Base-by-base conservation (phyloP, 2,888 invertebrate species). In the Orthonevra nobilis region DNA sequence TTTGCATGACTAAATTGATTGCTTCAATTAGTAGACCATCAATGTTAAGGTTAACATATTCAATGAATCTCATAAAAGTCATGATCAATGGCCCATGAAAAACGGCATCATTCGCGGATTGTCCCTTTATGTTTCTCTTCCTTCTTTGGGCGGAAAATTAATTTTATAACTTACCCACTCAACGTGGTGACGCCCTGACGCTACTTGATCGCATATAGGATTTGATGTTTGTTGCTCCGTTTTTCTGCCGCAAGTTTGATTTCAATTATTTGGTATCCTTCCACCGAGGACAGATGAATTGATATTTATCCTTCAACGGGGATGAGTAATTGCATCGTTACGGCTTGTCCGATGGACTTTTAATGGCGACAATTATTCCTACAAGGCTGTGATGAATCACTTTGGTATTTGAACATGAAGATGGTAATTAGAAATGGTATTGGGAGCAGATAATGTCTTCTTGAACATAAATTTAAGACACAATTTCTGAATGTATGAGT, bases 211-310 rank as follows among this genome's bases (percentile, higher is more conserved):
- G n/a, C n/a, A n/a, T n/a, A 64, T 52, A 32, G 40, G 9, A 64
- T 64, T 52, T 52, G 42, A 64, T 23, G 36, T 64, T 34, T 17
- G 23, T 32, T 15, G 19, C 12, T 23, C 3, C 23, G 3, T 23
- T n/a, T n/a, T n/a, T 19, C 12, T 19, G 28, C 28, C 15, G 26
- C 19, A 48, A 38, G 38, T 4, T n/a, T 42, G 42, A 2, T 40
- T 40, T 23, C 63, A 30, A 34, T 64, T 64, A 64, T 52, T 64
- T 64, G 50, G 52, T 42, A 42, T 52, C 42, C 26, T 32, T 5
- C 64, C 40, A 64, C 63, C 63, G 30, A 20, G 40, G 20, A 20
- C 50, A 50, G 38, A 50, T 32, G 40, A 20, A 40, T 52, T 32
- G 42, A 38, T 32, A 10, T 64, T 42, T 64, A 64, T 52, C 17